A percentile compares a stretch with the other conserved stretches of the same genome.
Conservation (phyloP, 2,113 vertebrate species). For the Calidris pugnax region DNA sequence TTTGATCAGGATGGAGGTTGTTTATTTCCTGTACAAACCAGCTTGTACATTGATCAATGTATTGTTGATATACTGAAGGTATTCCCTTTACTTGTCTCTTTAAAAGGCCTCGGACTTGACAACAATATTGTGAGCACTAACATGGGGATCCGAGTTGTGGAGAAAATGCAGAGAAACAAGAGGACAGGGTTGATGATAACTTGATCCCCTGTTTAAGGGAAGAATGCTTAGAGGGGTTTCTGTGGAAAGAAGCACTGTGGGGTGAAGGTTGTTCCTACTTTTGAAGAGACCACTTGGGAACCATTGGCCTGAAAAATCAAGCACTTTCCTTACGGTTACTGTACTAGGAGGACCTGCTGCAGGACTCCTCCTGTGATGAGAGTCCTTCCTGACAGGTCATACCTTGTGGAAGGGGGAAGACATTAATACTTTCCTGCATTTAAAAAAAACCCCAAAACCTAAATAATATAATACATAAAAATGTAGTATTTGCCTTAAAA, state of each 20-base stretch:
- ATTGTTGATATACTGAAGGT: slow-evolving; percentile 39
- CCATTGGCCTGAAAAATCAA: not conserved
- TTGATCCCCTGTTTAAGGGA: not conserved
- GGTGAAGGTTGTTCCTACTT: not conserved
- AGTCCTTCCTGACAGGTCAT: not conserved
- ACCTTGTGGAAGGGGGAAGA: not conserved
- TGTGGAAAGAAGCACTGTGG: not conserved
- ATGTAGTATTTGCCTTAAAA: not conserved
- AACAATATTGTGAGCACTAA: not conserved
- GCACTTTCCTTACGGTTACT: not conserved
- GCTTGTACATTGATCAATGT: slow-evolving; percentile 53
- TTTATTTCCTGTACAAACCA: slow-evolving; percentile 62
- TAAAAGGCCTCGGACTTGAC: not conserved
- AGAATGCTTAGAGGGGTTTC: not conserved
- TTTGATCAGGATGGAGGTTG: slow-evolving; percentile 60
- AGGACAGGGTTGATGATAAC: not conserved
- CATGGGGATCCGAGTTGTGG: not conserved
- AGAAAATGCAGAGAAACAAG: not conserved
- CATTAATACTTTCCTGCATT: not conserved
- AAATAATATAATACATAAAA: not conserved
- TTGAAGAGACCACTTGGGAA: not conserved
- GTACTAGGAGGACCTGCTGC: not conserved
- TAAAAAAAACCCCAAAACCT: not conserved
- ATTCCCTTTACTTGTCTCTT: not conserved
- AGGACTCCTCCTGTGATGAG: not conserved